These are phyloP conservation scores for Numenius arquata DNA, from an alignment of 2,113 vertebrate species.

Conservation along the genomic window DNA sequence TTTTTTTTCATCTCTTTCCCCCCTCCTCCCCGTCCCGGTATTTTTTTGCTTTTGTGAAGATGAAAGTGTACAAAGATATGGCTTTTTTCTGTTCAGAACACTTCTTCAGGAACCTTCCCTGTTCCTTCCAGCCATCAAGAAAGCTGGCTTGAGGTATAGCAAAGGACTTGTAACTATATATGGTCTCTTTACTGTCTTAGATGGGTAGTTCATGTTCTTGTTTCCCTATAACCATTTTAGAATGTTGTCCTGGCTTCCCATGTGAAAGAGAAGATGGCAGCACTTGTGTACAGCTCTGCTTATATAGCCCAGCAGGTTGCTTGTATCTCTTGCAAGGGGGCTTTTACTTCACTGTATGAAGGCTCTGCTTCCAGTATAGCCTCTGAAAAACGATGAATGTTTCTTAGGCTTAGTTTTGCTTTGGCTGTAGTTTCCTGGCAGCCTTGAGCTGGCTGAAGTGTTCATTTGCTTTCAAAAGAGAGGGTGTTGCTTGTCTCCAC, in stretches of 20 bases:
- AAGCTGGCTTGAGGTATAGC: background rate
- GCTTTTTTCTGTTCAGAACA: background rate
- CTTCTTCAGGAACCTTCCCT: background rate
- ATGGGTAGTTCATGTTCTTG: background rate
- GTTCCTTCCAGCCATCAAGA: background rate
- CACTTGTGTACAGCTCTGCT: background rate
- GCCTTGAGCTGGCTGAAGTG: background rate
- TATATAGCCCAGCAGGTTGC: background rate
- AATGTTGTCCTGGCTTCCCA: background rate
- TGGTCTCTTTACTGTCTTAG: background rate
- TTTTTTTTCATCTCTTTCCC: background rate
- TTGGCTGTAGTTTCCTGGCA: background rate
- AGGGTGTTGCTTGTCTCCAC: background rate
- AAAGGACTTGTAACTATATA: background rate
- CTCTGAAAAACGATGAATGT: background rate
- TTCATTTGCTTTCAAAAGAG: background rate
- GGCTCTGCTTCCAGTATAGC: background rate
- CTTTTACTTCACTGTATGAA: background rate
- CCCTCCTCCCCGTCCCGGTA: too few species aligned
- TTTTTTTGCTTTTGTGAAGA: background rate
- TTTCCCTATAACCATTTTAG: background rate
- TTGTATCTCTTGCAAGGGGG: background rate
- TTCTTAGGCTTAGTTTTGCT: background rate
- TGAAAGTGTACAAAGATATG: background rate
- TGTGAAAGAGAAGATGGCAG: background rate